Evolutionary conservation across 2,113 vertebrate species (phyloP), one percentile per base, ranked within the genome.

Genomic region (Andinoacara biseriatus): DNA sequence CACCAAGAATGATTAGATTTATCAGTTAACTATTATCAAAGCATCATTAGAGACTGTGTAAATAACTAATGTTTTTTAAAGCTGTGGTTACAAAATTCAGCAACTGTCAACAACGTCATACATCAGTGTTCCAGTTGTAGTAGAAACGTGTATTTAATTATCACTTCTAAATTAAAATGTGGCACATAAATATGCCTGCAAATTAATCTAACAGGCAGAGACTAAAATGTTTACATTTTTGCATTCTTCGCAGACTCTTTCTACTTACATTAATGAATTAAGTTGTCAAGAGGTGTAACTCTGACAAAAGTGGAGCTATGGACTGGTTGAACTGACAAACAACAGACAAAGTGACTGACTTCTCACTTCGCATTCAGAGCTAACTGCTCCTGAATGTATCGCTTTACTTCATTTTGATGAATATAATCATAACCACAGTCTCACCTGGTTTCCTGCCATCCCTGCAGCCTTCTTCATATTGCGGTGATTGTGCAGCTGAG

Each of bases 361-460:
- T 24, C 35, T 76, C 56, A 43, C 56, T 43, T 17, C 1, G n/a
- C n/a, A 58, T 40, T 58, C 14, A 76, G 22, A 3, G 56, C 54
- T 18, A 3, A 26, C 9, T 54, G 58, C 40, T 33, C 20, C 24
- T 46, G 17, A 59, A 17, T 65, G 4, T n/a, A 56, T 52, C n/a
- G n/a, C 0, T 38, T 10, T n/a, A 14, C 10, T 43, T 40, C 13
- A 0, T 65, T 63, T 40, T 17, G 60, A 60, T 59, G 24, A 77
- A 58, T 43, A 24, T 20, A 52, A 17, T 83, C 43, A 52, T 49
- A 49, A n/a, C 31, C 29, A 54, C 26, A 72, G 10, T 31, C 94
- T 90, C 95, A 98, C 98, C 97, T 98, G 97, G 94, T 96, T 97
- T 95, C 95, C 96, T 87, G 96, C 86, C 89, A 94, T 90, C 90